A percentile compares a stretch with the other conserved stretches of the same genome.
Conservation (phyloP, 1,140 invertebrate genomes). For the Bombus confusus region DNA sequence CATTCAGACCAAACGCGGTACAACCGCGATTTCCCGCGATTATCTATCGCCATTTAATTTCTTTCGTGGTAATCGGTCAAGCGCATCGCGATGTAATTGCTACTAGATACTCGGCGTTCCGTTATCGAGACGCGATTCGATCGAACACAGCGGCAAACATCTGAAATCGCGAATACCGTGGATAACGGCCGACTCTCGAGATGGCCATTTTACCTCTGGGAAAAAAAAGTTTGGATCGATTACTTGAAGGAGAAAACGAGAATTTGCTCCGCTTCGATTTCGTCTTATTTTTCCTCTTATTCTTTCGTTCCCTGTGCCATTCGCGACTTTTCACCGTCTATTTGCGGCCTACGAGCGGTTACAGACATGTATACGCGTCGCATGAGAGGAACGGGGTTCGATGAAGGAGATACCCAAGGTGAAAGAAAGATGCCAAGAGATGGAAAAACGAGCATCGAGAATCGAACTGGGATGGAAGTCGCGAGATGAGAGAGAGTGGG, state of each 20-base stretch:
- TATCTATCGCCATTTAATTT: not conserved
- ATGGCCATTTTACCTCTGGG: not conserved
- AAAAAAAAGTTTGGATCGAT: slow-evolving; percentile 5
- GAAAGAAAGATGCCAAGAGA: not conserved
- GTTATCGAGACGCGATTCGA: slow-evolving; percentile 3
- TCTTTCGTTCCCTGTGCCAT: not conserved
- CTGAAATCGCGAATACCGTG: slow-evolving; percentile 10
- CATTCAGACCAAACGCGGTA: not conserved
- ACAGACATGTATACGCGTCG: not conserved
- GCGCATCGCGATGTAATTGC: slow-evolving; percentile 14
- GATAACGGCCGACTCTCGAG: not conserved
- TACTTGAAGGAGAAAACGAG: not conserved
- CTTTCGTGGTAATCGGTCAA: not conserved
- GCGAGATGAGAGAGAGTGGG: not conserved
- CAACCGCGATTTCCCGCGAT: not conserved
- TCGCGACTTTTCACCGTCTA: slow-evolving; percentile 52
- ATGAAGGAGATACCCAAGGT: not conserved
- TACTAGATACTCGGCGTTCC: slow-evolving; percentile 6
- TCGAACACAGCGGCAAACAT: not conserved
- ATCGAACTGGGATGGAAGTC: no score
- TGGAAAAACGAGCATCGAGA: slow-evolving; percentile 20
- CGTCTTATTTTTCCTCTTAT: not conserved
- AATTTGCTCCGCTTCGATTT: not conserved
- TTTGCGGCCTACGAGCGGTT: slow-evolving; percentile 22
- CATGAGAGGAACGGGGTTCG: not conserved